Base-by-base conservation (phyloP, 2,888 invertebrate genomes). In the Marasmarcha lunaedactyla region DNA sequence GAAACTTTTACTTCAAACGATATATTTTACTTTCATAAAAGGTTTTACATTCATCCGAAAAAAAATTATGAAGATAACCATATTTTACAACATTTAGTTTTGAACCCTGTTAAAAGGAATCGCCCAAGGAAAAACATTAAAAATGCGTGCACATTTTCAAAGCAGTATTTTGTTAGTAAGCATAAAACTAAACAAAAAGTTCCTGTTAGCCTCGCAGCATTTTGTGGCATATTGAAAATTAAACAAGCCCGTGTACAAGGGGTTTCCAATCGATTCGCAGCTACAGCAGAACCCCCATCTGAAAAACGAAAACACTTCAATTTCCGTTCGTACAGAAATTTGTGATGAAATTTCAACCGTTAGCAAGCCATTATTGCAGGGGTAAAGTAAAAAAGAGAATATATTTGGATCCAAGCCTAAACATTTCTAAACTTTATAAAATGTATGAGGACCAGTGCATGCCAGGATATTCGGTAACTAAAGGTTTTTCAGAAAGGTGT, bases 321-420 rank as follows among this genome's bases (percentile, higher is more conserved):
- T 36, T 15, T 36, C 11, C 36, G 37, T 43, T 43, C 40, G 44
- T 49, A 42, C 42, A 50, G 39, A 47, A 49, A 27, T 49, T 50
- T 36, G 43, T 49, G 10, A 45, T 26, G 35, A 43, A 41, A 40
- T 47, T 50, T 39, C 37, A 30, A 37, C 47, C 48, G 11, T 42
- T 50, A 40, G 46, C 50, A 11, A 39, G 41, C 14, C 51, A 50
- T 27, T 50, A 51, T 42, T 50, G 43, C 39, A 46, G 50, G 35
- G 44, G 46, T 40, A 41, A 46, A 38, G n/a, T 46, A 20, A 46
- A 47, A 42, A 33, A 27, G 10, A 43, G 48, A 37, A 39, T 43
- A 43, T 46, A 47, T 42, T 36, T 47, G 42, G 43, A 45, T 45
- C 20, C 20, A 3, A 20, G 20, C 7, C 20, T 20, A 20, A 20